These are phyloP conservation scores for Meloidogyne floridensis DNA, from an alignment of 1,140 invertebrate species.

Conservation along the genomic window DNA sequence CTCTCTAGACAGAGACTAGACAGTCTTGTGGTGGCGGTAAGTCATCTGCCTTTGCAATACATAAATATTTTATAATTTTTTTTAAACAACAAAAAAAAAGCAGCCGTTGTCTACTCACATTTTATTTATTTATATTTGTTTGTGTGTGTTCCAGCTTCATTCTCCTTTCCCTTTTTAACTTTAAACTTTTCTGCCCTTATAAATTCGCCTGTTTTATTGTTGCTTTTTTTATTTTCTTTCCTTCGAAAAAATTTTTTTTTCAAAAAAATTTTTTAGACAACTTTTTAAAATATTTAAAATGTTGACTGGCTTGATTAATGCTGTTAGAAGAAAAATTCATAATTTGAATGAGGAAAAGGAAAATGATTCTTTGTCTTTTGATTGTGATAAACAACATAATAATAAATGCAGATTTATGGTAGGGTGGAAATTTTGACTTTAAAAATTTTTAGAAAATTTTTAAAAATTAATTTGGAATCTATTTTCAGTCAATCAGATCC, in stretches of 20 bases:
- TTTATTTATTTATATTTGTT: neutral
- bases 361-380: neutral
- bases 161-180: neutral
- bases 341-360: slow-evolving; percentile 1
- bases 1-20: neutral
- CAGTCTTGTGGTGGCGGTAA: neutral
- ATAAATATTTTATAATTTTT: neutral
- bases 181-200: neutral
- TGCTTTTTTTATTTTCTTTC: neutral
- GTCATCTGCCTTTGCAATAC: neutral
- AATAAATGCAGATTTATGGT: neutral
- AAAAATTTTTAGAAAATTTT: no score
- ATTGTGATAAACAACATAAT: neutral
- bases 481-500: no score
- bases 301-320: neutral
- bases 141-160: neutral
- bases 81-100: neutral
- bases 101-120: neutral
- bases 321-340: slow-evolving; percentile 9
- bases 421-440: neutral
- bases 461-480: no score
- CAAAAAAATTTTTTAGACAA: neutral
- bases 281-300: neutral
- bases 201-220: neutral
- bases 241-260: neutral